Evolutionary conservation across 2,113 vertebrate genomes (phyloP).

Genomic region (Charina bottae): DNA sequence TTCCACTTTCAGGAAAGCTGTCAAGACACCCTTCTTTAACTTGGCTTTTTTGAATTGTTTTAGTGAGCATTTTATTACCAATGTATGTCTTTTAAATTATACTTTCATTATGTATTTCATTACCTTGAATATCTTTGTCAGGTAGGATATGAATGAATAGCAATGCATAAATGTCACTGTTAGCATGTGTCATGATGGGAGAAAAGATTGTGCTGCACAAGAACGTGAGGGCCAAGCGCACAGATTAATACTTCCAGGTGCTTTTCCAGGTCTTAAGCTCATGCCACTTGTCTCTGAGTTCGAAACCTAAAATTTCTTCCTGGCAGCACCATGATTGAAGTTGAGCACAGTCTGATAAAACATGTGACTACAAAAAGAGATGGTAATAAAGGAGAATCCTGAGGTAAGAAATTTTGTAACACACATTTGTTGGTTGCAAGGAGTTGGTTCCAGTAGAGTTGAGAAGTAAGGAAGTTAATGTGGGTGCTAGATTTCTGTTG

Average conservation of each 20-base stretch:
- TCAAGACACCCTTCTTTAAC: not conserved
- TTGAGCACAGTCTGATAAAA: not conserved
- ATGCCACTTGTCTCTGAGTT: not conserved
- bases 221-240: not conserved
- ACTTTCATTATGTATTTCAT: not conserved
- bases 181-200: not conserved
- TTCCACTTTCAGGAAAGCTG: not conserved
- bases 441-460: not conserved
- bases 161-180: not conserved
- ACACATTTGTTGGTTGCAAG: not conserved
- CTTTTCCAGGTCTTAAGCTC: not conserved
- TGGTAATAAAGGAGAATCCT: not conserved
- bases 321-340: not conserved
- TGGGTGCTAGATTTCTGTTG: not conserved
- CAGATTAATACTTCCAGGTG: not conserved
- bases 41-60: not conserved
- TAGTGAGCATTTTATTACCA: not conserved
- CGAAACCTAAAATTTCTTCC: not conserved
- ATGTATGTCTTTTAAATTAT: not conserved
- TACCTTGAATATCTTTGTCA: not conserved
- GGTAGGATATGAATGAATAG: not conserved
- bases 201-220: not conserved
- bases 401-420: not conserved
- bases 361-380: not conserved
- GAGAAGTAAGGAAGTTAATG: not conserved